Evolutionary conservation across 2,797 vertebrate species (phyloP).

Genomic region (Acestrorhynchus altus): DNA sequence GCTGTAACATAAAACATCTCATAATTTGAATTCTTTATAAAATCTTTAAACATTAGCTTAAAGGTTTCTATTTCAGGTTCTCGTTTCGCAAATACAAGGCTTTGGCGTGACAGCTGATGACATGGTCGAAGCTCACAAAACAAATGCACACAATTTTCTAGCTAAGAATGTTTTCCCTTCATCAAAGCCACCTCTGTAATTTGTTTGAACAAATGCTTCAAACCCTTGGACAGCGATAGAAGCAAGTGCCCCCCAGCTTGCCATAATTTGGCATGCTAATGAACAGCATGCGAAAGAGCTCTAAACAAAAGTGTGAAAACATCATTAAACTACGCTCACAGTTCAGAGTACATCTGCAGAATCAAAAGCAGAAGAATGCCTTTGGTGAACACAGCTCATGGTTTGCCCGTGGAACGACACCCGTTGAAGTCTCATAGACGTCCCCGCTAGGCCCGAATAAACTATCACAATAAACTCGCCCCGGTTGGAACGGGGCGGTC

Average conservation of each 20-base stretch:
- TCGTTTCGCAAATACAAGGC: no score
- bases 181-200: constrained; percentile 30
- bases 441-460: constrained; percentile 7
- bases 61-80: no score
- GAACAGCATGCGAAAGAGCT: constrained; percentile 29
- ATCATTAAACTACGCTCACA: constrained; percentile 47
- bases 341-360: constrained; percentile 15
- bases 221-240: neutral
- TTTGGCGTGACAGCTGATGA: no score
- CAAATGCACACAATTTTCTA: no score
- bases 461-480: constrained; percentile 43
- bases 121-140: no score
- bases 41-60: no score
- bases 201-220: constrained; percentile 27
- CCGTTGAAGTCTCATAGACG: neutral
- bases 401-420: constrained; percentile 4
- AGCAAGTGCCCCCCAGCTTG: constrained; percentile 17
- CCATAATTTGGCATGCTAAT: constrained; percentile 21
- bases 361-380: constrained; percentile 21
- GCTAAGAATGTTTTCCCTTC: no score
- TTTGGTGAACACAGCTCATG: constrained; percentile 4
- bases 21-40: no score
- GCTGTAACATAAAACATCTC: no score
- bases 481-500: constrained; percentile 30
- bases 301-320: constrained; percentile 45